Percentiles rank a stretch among this genome's conserved stretches.
Conservation (phyloP, 2,888 invertebrate genomes). For the Coecobrya sp. region DNA sequence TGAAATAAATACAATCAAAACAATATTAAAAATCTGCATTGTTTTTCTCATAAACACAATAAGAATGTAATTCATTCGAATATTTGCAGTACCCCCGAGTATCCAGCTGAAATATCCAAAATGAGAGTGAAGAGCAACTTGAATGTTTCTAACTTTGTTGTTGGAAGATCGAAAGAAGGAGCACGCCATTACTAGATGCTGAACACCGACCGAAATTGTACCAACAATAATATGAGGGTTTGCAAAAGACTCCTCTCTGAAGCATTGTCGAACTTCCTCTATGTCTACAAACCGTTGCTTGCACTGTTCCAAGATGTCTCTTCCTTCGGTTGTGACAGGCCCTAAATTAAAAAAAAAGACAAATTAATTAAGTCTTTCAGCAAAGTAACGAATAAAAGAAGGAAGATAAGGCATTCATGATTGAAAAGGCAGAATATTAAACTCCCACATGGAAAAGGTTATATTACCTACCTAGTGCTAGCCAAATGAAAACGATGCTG, state of each 20-base stretch:
- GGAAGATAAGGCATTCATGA: too few species aligned
- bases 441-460: too few species aligned
- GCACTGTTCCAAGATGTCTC: not conserved
- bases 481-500: conserved; percentile 23
- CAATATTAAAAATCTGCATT: too few species aligned
- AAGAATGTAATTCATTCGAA: too few species aligned
- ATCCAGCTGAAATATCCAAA: conserved; percentile 32
- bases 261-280: not conserved
- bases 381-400: too few species aligned
- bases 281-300: not conserved
- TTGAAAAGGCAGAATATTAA: too few species aligned
- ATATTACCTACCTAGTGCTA: conserved; percentile 51
- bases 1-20: too few species aligned
- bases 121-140: conserved; percentile 37
- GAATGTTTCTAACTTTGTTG: conserved; percentile 9
- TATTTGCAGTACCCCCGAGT: conserved; percentile 19
- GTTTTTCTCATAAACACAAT: not conserved
- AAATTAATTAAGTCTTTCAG: not conserved
- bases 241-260: not conserved
- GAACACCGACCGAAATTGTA: conserved; percentile 3
- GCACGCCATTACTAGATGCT: not conserved
- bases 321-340: not conserved
- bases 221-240: conserved; percentile 19
- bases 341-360: not conserved
- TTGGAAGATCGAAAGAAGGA: conserved; percentile 29